Evolutionary conservation across 1,140 invertebrate species (phyloP).

Genomic region (Pseudomyrmex gracilis): DNA sequence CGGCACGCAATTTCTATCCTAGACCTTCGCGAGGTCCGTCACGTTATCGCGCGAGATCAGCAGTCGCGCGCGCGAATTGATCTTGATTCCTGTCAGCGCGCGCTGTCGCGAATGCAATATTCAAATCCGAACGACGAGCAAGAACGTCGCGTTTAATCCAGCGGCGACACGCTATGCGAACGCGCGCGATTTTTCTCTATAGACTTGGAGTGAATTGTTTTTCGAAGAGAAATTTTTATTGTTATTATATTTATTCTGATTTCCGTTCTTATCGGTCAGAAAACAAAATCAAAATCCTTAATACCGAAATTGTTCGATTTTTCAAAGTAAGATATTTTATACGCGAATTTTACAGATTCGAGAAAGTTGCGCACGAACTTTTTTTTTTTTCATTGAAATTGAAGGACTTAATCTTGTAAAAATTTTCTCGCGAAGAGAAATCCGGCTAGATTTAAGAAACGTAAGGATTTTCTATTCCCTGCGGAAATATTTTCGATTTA

Average conservation of each 20-base stretch:
- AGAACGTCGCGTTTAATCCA: constrained; percentile 6
- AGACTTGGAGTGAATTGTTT: neutral
- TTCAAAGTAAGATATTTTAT: no score
- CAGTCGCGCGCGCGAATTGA: constrained; percentile 28
- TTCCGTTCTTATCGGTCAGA: no score
- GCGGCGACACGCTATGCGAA: constrained; percentile 12
- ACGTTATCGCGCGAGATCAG: constrained; percentile 59
- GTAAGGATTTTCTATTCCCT: neutral
- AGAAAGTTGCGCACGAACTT: neutral
- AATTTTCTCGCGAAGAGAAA: neutral
- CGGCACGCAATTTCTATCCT: constrained; percentile 77
- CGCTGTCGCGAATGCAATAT: constrained; percentile 42
- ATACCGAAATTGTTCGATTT: no score
- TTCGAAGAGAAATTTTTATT: neutral
- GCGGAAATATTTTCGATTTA: neutral
- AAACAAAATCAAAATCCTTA: no score
- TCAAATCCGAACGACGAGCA: constrained; percentile 22
- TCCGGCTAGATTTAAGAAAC: neutral
- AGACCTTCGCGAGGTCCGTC: constrained; percentile 66
- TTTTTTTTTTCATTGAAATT: neutral
- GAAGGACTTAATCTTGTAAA: constrained; percentile 5
- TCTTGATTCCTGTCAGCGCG: constrained; percentile 15
- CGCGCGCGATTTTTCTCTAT: neutral
- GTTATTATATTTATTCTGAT: no score
- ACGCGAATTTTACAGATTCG: no score